phyloP scores from a whole-genome alignment of 2,113 vertebrate species.

The Melanocharis versteri region DNA sequence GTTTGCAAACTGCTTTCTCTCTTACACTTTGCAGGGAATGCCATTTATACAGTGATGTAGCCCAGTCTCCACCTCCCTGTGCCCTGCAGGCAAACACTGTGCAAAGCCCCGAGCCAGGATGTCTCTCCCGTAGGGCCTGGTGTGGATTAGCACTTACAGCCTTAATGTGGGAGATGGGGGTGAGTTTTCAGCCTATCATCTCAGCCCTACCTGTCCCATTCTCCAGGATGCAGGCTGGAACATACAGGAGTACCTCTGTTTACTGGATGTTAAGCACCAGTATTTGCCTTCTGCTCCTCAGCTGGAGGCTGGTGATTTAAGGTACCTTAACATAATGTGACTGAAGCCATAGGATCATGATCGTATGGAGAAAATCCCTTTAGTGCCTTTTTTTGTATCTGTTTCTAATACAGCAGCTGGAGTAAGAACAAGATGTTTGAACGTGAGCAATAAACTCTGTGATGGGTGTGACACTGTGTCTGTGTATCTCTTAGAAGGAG shows the following conservation, averaged over 20 bases:
- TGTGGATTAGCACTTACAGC: neutral
- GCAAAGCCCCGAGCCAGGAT: neutral
- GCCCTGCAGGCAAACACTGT: neutral
- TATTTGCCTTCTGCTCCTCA: neutral
- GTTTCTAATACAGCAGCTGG: neutral
- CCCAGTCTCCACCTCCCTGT: neutral
- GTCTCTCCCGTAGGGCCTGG: neutral
- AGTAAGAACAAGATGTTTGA: neutral
- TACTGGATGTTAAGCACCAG: neutral
- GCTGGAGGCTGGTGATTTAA: neutral
- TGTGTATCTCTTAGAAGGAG: neutral
- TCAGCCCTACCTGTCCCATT: neutral
- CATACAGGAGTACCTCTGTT: neutral
- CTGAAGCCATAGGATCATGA: neutral
- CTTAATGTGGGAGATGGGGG: neutral
- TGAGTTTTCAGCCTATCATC: neutral
- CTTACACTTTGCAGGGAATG: neutral
- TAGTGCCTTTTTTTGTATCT: conserved; percentile 22
- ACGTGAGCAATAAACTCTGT: conserved; percentile 23
- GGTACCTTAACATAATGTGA: neutral
- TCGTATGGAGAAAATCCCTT: neutral
- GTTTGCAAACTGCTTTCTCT: neutral
- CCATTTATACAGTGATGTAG: neutral
- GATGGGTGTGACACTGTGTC: neutral
- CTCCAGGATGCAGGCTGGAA: neutral